Evolutionary conservation across 2,113 vertebrate genomes (phyloP).

Genomic region (Phainopepla nitens): DNA sequence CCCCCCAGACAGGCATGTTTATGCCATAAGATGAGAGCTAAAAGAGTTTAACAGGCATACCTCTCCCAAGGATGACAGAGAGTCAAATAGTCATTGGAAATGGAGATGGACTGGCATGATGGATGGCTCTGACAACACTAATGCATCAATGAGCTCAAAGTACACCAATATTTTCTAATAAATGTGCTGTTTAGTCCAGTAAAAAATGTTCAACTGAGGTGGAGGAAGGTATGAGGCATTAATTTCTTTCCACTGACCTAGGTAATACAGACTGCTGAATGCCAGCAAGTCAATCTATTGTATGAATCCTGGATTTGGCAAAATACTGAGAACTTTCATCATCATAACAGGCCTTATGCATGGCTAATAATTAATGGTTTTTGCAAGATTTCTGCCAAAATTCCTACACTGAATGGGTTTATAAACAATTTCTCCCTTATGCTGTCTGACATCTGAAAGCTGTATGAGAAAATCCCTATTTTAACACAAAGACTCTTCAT

Average conservation of each 20-base stretch:
- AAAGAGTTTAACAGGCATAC: constrained; percentile 75
- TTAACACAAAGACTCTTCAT: background rate
- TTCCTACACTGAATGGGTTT: background rate
- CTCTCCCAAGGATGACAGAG: constrained; percentile 52
- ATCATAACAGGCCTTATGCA: background rate
- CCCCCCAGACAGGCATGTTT: background rate
- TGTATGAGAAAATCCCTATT: background rate
- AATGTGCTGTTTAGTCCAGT: constrained; percentile 65
- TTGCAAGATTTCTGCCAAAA: background rate
- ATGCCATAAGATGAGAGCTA: constrained; percentile 69
- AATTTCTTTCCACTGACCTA: background rate
- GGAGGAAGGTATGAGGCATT: background rate
- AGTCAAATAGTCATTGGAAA: constrained; percentile 39
- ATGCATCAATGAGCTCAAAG: constrained; percentile 21
- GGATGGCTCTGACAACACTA: constrained; percentile 48
- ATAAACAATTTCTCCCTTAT: background rate
- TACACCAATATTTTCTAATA: constrained; percentile 17
- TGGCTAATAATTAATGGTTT: background rate
- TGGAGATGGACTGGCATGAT: constrained; percentile 39
- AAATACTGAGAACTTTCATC: background rate
- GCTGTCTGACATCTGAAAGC: background rate
- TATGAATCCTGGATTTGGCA: background rate
- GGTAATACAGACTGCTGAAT: background rate
- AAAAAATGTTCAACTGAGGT: constrained; percentile 2
- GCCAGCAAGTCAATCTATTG: background rate